A percentile compares a stretch with the other conserved stretches of the same genome.
phyloP scores from a whole-genome alignment of 2,113 vertebrate genomes.

The Ochotona princeps region DNA sequence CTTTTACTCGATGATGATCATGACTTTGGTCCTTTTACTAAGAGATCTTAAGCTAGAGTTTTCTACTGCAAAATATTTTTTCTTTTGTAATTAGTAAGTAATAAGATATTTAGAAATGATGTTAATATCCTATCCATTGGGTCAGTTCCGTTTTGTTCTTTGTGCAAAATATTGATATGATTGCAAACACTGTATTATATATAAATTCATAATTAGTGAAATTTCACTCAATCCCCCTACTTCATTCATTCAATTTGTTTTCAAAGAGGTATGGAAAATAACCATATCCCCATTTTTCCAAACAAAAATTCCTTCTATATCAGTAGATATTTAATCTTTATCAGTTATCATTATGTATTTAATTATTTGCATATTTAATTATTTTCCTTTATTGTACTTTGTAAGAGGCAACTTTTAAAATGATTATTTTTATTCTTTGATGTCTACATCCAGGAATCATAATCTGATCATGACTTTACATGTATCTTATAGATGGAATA shows the following conservation, averaged over 20 bases:
- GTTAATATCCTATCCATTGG: background rate
- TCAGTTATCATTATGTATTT: background rate
- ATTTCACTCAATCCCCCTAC: background rate
- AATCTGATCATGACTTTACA: background rate
- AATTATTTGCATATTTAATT: background rate
- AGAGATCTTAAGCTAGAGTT: background rate
- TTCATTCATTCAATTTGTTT: background rate
- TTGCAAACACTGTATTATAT: background rate
- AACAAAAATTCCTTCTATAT: background rate
- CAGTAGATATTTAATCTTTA: background rate
- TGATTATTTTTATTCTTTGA: background rate
- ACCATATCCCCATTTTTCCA: background rate
- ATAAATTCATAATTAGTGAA: background rate
- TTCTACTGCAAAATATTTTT: background rate
- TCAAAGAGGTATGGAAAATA: background rate
- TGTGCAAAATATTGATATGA: background rate
- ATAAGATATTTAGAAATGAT: background rate
- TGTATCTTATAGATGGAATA: background rate
- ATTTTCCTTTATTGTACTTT: background rate
- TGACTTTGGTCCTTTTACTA: background rate
- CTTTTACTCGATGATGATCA: background rate
- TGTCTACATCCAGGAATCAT: background rate
- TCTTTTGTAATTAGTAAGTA: background rate
- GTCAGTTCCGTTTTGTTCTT: constrained; percentile 22
- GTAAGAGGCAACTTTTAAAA: background rate